Percentiles rank a stretch among this genome's conserved stretches.
phyloP scores from a whole-genome alignment of 2,797 vertebrate genomes.

The Steatocranus sp. region DNA sequence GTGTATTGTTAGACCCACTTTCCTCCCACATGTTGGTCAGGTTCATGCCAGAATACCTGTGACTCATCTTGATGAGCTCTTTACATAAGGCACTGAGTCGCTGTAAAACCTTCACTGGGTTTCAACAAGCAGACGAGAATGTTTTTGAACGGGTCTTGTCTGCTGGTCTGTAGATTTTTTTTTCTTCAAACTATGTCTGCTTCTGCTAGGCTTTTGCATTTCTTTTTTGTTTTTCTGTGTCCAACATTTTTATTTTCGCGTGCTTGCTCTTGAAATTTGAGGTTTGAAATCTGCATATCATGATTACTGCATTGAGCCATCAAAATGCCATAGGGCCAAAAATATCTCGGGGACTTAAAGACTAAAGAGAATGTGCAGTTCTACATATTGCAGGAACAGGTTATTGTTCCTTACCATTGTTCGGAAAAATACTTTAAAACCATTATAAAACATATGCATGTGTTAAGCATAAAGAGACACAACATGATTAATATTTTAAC shows the following conservation, averaged over 20 bases:
- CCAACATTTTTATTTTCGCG: background rate
- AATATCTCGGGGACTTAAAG: background rate
- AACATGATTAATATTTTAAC: background rate
- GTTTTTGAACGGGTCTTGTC: background rate
- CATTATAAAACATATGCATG: background rate
- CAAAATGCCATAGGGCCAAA: background rate
- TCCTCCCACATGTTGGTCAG: conserved; percentile 46
- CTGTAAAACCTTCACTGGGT: conserved; percentile 2
- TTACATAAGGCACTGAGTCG: conserved; percentile 35
- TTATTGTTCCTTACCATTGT: background rate
- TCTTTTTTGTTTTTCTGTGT: rapidly evolving
- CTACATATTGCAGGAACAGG: background rate
- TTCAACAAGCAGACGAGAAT: background rate
- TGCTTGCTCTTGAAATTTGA: background rate
- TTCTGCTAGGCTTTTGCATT: background rate
- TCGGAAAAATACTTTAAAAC: background rate
- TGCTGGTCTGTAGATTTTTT: background rate
- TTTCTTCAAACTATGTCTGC: background rate
- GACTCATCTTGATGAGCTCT: conserved; percentile 54
- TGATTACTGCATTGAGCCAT: background rate
- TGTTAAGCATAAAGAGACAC: background rate
- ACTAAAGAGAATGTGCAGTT: background rate
- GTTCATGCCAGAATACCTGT: conserved; percentile 39
- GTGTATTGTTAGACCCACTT: conserved; percentile 27
- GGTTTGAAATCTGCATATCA: background rate